phyloP scores from a whole-genome alignment of 2,113 vertebrate genomes.

The Carollia perspicillata region DNA sequence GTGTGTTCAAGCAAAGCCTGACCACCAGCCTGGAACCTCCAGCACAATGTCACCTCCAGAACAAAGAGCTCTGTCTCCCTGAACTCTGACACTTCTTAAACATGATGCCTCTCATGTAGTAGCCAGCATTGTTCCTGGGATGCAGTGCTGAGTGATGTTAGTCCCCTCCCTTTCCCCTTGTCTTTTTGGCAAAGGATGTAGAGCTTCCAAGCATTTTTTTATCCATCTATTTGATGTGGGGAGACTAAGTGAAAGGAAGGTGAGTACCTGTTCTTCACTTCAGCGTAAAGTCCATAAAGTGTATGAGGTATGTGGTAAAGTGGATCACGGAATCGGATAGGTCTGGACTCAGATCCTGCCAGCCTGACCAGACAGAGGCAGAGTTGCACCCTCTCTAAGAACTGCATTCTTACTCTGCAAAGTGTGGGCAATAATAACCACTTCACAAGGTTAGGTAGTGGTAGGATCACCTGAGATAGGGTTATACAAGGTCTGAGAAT shows the following conservation, averaged over 20 bases:
- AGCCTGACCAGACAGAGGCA: too few relatives aligned
- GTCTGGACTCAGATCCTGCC: neutral
- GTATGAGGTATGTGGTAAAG: accelerated
- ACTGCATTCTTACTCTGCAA: neutral
- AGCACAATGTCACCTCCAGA: neutral
- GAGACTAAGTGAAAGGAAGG: neutral
- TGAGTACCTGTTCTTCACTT: neutral
- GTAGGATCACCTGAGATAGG: neutral
- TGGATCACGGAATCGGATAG: neutral
- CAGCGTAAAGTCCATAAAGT: accelerated
- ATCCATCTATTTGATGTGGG: neutral
- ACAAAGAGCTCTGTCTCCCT: neutral
- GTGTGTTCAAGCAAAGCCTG: slow-evolving; percentile 13
- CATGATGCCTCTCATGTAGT: neutral
- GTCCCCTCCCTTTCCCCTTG: neutral
- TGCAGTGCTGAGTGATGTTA: neutral
- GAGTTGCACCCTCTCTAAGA: neutral
- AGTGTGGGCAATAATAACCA: neutral
- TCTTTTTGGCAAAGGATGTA: neutral
- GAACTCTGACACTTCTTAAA: neutral
- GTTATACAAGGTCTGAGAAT: neutral
- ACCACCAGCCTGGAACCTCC: neutral
- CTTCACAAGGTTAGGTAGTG: neutral
- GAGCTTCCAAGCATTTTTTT: neutral
- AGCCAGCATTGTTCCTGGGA: neutral